Conservation (phyloP, 1,140 invertebrate genomes). For the Drosophila mojavensis region DNA sequence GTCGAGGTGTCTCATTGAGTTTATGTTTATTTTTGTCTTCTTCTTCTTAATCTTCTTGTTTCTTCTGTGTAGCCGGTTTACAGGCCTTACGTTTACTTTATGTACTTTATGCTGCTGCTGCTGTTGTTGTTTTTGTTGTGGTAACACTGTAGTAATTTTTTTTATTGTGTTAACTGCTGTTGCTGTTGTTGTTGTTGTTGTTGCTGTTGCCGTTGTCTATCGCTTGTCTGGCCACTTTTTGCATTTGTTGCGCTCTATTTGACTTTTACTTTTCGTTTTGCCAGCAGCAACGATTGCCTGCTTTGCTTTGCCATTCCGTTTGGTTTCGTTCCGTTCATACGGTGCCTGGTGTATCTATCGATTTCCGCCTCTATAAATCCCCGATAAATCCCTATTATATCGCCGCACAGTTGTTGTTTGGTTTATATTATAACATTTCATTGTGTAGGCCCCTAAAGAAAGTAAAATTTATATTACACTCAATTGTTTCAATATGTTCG, state of each 20-base stretch:
- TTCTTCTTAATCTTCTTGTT: slow-evolving; percentile 18
- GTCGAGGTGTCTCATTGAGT: slow-evolving; percentile 28
- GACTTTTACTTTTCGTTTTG: slow-evolving; percentile 80
- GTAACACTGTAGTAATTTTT: slow-evolving; percentile 61
- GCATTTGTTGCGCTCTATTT: slow-evolving; percentile 74
- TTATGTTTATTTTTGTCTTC: slow-evolving; percentile 2
- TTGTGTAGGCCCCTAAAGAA: slow-evolving; percentile 20
- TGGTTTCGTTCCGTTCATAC: slow-evolving; percentile 37
- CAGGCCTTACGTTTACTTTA: slow-evolving; percentile 45
- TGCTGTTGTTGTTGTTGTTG: slow-evolving; percentile 5
- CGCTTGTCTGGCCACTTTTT: slow-evolving; percentile 67
- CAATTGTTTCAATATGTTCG: slow-evolving; percentile 15
- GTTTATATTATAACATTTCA: slow-evolving; percentile 8
- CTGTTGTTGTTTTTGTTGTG: slow-evolving; percentile 35
- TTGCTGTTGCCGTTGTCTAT: slow-evolving; percentile 26
- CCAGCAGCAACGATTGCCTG: slow-evolving; percentile 26
- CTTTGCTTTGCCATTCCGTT: slow-evolving; percentile 2
- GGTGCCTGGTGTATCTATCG: slow-evolving; percentile 28
- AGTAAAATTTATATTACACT: slow-evolving; percentile 32
- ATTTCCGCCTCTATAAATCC: slow-evolving; percentile 61
- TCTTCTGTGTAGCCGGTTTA: slow-evolving; percentile 59
- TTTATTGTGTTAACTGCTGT: slow-evolving; percentile 18
- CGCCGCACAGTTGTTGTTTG: slow-evolving; percentile 4
- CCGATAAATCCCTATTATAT: slow-evolving; percentile 24
- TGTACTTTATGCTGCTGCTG: slow-evolving; percentile 11